Percentiles rank a stretch among this genome's conserved stretches.
These are phyloP conservation scores for Drosophila lacicola DNA, from an alignment of 2,888 invertebrate genomes.

Conservation along the genomic window DNA sequence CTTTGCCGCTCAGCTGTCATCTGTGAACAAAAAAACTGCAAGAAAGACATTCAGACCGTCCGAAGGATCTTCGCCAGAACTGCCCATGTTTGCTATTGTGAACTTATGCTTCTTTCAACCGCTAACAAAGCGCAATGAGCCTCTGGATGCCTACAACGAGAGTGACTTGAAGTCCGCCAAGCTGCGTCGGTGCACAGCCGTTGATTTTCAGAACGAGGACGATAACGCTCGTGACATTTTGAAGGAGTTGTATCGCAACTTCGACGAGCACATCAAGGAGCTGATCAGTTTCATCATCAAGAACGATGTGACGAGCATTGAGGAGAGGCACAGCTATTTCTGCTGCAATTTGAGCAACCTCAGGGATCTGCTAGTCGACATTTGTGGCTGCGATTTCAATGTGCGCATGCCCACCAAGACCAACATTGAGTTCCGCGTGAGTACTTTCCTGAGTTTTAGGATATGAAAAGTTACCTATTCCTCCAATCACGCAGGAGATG, in stretches of 20 bases:
- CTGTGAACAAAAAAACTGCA: neutral
- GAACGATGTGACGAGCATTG: conserved; percentile 26
- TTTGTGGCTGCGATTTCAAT: conserved; percentile 76
- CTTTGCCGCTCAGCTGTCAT: conserved; percentile 41
- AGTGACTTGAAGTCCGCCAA: conserved; percentile 20
- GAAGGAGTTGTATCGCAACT: conserved; percentile 51
- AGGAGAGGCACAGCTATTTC: conserved; percentile 58
- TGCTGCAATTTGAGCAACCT: conserved; percentile 73
- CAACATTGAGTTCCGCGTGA: conserved; percentile 73
- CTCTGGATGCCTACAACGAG: conserved; percentile 56
- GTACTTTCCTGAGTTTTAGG: conserved; percentile 6
- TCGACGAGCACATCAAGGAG: conserved; percentile 58
- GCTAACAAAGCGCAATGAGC: conserved; percentile 33
- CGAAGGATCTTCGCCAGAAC: accelerated
- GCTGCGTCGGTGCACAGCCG: conserved; percentile 40
- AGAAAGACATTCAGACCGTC: neutral
- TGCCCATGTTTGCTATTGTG: conserved; percentile 58
- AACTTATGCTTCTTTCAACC: conserved; percentile 64
- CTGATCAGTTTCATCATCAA: conserved; percentile 49
- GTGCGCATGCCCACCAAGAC: conserved; percentile 68
- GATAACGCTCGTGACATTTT: conserved; percentile 19
- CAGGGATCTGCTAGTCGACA: conserved; percentile 63
- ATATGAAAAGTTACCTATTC: neutral
- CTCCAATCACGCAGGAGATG: conserved; percentile 57
- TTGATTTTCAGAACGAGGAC: neutral